Conservation (phyloP, 2,888 invertebrate species). For the Caenorhabditis macrosperma region DNA sequence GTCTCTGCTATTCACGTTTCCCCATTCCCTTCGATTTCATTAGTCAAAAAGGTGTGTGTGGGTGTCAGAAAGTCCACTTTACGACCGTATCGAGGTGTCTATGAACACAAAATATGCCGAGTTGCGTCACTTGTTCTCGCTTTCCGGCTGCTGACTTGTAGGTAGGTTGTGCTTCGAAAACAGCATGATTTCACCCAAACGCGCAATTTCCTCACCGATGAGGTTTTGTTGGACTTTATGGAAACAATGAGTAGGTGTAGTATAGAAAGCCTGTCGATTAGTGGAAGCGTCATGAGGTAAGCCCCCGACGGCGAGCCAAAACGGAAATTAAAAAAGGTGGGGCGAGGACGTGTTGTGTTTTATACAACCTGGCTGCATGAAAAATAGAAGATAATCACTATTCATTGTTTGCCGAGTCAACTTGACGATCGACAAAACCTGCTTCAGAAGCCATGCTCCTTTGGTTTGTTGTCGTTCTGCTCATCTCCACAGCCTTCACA, state of each 20-base stretch:
- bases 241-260: constrained; percentile 49
- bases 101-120: constrained; percentile 4
- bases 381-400: constrained; percentile 20
- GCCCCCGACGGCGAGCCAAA: constrained; percentile 11
- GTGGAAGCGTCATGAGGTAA: constrained; percentile 34
- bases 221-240: constrained; percentile 24
- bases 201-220: constrained; percentile 21
- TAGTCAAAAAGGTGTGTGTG: constrained; percentile 20
- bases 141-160: not conserved
- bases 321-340: constrained; percentile 64
- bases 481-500: constrained; percentile 16
- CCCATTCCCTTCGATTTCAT: constrained; percentile 21
- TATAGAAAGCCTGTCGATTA: constrained; percentile 7
- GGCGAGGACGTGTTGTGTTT: constrained; percentile 30
- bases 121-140: not conserved
- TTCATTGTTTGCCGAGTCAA: constrained; percentile 23
- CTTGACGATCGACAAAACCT: constrained; percentile 17
- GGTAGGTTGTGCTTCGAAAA: not conserved
- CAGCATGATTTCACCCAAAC: constrained; percentile 36
- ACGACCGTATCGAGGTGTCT: constrained; percentile 29
- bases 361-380: constrained; percentile 14
- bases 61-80: constrained; percentile 33
- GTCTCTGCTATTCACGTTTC: not conserved
- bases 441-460: constrained; percentile 36
- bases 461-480: constrained; percentile 37